Base-by-base conservation (phyloP, 1,140 invertebrate species). In the Grapholita molesta region DNA sequence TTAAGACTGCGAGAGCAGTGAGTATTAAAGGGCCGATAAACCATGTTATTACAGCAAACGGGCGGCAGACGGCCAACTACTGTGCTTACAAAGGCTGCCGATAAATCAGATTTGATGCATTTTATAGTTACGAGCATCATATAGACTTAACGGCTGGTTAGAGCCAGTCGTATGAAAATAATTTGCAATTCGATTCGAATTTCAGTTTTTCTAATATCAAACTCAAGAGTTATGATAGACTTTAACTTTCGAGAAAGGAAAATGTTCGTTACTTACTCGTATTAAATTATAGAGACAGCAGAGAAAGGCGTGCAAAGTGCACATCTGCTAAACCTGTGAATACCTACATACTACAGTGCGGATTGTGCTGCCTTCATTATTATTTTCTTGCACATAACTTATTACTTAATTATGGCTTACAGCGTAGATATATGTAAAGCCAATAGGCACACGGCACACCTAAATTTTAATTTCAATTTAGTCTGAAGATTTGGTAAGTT, bases 101-200 rank as follows among this genome's bases (percentile, higher is more conserved):
- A 61, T 80, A 78, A 85, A 78, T 82, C 78, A 82, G 72, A 86
- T 85, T 83, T 86, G 75, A 84, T 84, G 74, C 75, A 68, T 85
- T 88, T 85, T 86, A 82, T 86, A 82, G 80, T 81, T 82, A 83
- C 72, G 74, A 81, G 67, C 70, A 64, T 71, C 66, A 77, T 77
- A 84, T 80, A 79, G 74, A 79, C 64, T 82, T 85, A 82, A 84
- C 75, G 71, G 76, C 76, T 74, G 73, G 65, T 70, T 75, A 78
- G 33, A 75, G 66, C 75, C 68, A 70, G 66, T 64, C 53, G 68
- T 68, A 61, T 33, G 25, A 7, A 28, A 12, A n/a, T 30, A 28
- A 61, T 61, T 28, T 28, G 21, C n/a, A 21, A 48, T 48, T 48
- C 42, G 42, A 38, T n/a, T n/a, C 35, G 11, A 38, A 38, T 38